Evolutionary conservation across 2,113 vertebrate genomes (phyloP).

Genomic region (Dipodomys stephensi): DNA sequence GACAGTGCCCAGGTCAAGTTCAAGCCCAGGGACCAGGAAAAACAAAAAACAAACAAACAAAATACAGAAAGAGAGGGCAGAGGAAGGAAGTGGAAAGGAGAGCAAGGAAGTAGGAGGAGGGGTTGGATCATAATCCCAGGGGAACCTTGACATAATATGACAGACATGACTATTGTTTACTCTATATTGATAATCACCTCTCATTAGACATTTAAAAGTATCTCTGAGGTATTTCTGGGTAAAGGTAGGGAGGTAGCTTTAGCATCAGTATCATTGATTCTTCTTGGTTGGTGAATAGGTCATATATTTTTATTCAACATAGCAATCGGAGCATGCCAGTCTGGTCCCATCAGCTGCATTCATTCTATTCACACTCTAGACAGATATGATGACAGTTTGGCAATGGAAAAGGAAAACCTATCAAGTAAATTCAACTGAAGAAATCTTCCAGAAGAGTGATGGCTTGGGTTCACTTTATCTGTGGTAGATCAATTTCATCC

Average conservation of each 20-base stretch:
- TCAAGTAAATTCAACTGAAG: neutral
- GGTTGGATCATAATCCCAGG: neutral
- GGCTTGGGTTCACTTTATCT: neutral
- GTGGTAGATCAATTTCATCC: neutral
- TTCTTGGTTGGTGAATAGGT: neutral
- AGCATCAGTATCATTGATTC: neutral
- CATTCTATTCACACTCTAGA: no score
- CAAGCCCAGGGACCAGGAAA: no score
- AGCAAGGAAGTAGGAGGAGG: no score
- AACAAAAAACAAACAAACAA: no score
- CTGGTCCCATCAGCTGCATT: neutral
- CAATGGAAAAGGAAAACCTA: neutral
- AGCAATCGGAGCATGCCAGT: neutral
- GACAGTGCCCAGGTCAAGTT: no score
- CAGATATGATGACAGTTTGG: neutral
- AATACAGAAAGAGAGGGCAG: no score
- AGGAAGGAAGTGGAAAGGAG: no score
- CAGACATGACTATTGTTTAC: neutral
- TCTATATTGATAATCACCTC: neutral
- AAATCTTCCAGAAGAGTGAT: neutral
- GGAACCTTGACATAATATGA: neutral
- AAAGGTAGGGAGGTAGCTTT: neutral
- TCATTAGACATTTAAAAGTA: neutral
- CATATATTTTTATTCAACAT: neutral
- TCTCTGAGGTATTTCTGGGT: neutral